Evolutionary conservation across 2,113 vertebrate species (phyloP).

Genomic region (Cacatua alba): DNA sequence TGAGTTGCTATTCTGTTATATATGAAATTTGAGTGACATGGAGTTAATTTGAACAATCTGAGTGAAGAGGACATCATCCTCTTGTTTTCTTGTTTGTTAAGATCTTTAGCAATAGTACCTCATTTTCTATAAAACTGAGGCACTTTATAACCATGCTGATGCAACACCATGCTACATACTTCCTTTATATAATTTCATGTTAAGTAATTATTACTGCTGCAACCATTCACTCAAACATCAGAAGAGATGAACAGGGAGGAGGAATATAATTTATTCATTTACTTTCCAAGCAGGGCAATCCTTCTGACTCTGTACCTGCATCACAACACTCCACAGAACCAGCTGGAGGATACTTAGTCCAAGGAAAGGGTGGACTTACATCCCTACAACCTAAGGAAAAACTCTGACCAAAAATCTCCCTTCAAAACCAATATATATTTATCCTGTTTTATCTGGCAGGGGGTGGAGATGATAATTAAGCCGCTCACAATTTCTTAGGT

Average conservation of each 20-base stretch:
- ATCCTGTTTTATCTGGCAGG: not conserved
- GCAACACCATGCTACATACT: not conserved
- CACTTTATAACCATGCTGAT: not conserved
- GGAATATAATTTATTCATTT: not conserved
- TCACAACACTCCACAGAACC: not conserved
- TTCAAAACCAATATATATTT: not conserved
- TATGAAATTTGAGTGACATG: not conserved
- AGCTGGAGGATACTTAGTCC: not conserved
- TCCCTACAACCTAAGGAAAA: slow-evolving; percentile 13
- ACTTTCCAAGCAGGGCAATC: not conserved
- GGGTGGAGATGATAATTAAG: not conserved
- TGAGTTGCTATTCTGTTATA: not conserved
- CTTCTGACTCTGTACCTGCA: not conserved
- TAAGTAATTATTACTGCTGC: not conserved
- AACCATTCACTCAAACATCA: slow-evolving; percentile 36
- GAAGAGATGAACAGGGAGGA: not conserved
- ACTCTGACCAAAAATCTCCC: not conserved
- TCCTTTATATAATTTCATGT: not conserved
- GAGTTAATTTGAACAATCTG: not conserved
- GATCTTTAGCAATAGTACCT: not conserved
- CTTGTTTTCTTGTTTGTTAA: not conserved
- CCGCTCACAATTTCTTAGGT: not conserved
- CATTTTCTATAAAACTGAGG: not conserved
- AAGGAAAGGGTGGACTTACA: not conserved
- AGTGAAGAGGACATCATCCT: not conserved